Percentiles rank a stretch among this genome's conserved stretches.
These are phyloP conservation scores for Pararge aegeria DNA, from an alignment of 1,140 invertebrate genomes.

Conservation along the genomic window DNA sequence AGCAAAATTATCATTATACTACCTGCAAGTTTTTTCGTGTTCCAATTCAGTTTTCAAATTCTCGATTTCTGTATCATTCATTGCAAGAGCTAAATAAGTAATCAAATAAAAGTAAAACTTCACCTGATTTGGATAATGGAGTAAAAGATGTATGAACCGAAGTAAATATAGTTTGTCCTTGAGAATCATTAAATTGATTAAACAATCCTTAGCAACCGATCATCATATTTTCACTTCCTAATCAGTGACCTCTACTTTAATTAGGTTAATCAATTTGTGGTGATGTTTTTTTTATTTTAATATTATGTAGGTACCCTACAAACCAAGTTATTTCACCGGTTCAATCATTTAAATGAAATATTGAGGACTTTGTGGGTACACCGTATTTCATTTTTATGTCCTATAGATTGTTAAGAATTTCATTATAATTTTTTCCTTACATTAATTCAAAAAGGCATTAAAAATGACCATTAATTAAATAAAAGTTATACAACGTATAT, in stretches of 20 bases:
- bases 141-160: background rate
- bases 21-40: slow-evolving; percentile 76
- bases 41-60: slow-evolving; percentile 71
- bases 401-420: too few species aligned
- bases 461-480: too few species aligned
- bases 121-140: background rate
- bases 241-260: background rate
- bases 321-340: too few species aligned
- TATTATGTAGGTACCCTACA: too few species aligned
- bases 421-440: too few species aligned
- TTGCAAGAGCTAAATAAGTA: slow-evolving; percentile 15
- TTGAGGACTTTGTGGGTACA: too few species aligned
- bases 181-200: slow-evolving; percentile 24
- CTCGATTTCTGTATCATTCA: slow-evolving; percentile 74
- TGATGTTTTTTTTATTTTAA: too few species aligned
- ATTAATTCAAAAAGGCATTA: too few species aligned
- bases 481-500: too few species aligned
- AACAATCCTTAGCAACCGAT: slow-evolving; percentile 28
- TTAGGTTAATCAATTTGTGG: background rate
- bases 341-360: too few species aligned
- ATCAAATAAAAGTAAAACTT: background rate
- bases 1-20: background rate
- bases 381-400: too few species aligned
- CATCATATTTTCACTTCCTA: background rate
- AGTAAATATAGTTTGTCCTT: slow-evolving; percentile 13